Percentiles rank a stretch among this genome's conserved stretches.
phyloP scores from a whole-genome alignment of 2,888 invertebrate genomes.

The Nephrotoma flavescens region DNA sequence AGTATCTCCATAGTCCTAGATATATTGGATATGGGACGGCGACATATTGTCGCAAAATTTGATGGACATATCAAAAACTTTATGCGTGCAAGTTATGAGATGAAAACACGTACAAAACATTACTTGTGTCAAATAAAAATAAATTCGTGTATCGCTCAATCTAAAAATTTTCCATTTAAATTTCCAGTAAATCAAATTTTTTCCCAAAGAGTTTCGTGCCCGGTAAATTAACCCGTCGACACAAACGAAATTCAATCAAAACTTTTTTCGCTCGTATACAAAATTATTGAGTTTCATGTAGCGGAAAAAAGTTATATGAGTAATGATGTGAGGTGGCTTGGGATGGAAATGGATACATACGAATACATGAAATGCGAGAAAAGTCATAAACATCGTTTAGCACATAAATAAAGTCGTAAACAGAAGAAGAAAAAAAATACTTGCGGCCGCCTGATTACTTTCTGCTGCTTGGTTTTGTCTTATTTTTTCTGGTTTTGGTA shows the following conservation, averaged over 20 bases:
- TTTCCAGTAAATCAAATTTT: neutral
- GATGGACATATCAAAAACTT: neutral
- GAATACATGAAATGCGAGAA: neutral
- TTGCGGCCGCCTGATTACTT: neutral
- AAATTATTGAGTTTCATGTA: neutral
- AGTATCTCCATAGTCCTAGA: neutral
- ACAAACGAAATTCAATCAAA: neutral
- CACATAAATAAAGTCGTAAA: neutral
- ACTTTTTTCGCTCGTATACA: neutral
- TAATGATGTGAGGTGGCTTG: neutral
- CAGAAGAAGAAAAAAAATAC: neutral
- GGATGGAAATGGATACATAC: neutral
- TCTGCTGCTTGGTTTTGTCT: neutral
- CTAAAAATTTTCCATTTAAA: neutral
- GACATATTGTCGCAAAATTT: neutral
- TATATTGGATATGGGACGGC: neutral
- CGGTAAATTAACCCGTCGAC: neutral
- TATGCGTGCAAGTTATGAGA: neutral
- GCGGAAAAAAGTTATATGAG: neutral
- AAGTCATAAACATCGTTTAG: neutral
- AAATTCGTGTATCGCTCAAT: neutral
- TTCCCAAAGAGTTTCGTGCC: neutral
- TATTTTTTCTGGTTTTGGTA: neutral
- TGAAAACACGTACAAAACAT: neutral
- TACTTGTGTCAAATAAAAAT: neutral